Evolutionary conservation across 1,140 invertebrate genomes (phyloP).

Genomic region (Drosophila sechellia): DNA sequence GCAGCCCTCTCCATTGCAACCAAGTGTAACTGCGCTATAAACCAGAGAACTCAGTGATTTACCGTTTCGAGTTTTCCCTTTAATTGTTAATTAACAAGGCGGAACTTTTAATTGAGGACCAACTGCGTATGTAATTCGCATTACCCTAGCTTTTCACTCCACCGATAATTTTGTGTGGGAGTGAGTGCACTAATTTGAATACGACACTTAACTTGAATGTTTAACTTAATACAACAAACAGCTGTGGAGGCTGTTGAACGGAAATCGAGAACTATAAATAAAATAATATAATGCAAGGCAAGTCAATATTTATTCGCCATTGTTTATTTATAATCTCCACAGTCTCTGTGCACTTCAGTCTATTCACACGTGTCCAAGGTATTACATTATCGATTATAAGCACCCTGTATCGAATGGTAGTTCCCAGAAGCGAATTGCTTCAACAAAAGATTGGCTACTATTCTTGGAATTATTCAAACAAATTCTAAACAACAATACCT

Average conservation of each 20-base stretch:
- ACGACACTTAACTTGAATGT: conserved; percentile 8
- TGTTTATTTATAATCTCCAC: conserved; percentile 24
- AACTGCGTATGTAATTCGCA: conserved; percentile 17
- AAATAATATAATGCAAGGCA: conserved; percentile 24
- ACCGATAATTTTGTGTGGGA: conserved; percentile 47
- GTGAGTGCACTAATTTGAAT: conserved; percentile 24
- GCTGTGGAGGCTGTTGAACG: conserved; percentile 22
- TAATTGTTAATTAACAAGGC: conserved; percentile 49
- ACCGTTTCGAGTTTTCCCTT: conserved; percentile 37
- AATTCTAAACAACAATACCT: not conserved
- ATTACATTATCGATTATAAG: conserved; percentile 20
- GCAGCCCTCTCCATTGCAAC: not conserved
- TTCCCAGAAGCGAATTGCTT: conserved; percentile 21
- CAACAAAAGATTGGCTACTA: conserved; percentile 9
- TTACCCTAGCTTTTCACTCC: conserved; percentile 25
- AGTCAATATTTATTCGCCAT: conserved; percentile 6
- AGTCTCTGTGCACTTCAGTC: conserved; percentile 22
- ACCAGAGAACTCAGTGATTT: conserved; percentile 29
- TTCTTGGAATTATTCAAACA: conserved; percentile 10
- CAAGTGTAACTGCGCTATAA: conserved; percentile 34
- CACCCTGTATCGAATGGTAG: conserved; percentile 30
- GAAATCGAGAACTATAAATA: conserved; percentile 28
- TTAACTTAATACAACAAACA: conserved; percentile 13
- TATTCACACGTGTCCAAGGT: conserved; percentile 25
- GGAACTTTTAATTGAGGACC: conserved; percentile 73